Evolutionary conservation across 2,888 invertebrate species (phyloP).

Genomic region (Drosophila maculinotata): DNA sequence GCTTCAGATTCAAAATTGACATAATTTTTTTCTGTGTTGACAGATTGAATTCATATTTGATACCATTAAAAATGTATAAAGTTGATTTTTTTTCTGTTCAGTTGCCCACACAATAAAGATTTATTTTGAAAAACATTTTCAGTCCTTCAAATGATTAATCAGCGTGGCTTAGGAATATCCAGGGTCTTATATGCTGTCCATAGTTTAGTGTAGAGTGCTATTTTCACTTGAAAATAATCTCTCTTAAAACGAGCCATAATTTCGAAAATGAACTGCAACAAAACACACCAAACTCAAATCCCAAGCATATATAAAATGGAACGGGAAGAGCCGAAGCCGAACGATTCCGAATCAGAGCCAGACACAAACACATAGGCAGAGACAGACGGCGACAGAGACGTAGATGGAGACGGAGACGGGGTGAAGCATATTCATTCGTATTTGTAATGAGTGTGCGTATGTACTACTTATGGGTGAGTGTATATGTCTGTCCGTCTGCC

Average conservation of each 20-base stretch:
- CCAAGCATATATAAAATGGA: constrained; percentile 54
- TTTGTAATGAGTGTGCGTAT: constrained; percentile 53
- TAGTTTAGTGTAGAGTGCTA: constrained; percentile 23
- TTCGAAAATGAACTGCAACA: constrained; percentile 48
- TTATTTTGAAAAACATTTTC: too few relatives aligned
- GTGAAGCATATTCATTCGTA: constrained; percentile 37
- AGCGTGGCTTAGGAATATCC: not conserved
- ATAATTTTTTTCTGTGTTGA: too few relatives aligned
- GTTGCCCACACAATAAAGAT: too few relatives aligned
- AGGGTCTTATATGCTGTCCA: constrained; percentile 3
- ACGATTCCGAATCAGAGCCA: constrained; percentile 33
- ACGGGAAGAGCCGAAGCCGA: constrained; percentile 61
- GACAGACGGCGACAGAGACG: constrained; percentile 4
- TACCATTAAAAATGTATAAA: not conserved
- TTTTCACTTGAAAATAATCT: constrained; percentile 57
- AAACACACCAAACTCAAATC: constrained; percentile 38
- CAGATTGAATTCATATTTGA: too few relatives aligned
- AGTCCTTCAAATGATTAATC: not conserved
- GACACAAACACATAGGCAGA: constrained; percentile 20
- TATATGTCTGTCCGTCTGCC: constrained; percentile 10
- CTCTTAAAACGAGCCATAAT: constrained; percentile 52
- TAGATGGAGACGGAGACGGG: constrained; percentile 6
- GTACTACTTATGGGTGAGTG: constrained; percentile 28
- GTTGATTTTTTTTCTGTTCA: not conserved
- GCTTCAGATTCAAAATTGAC: too few relatives aligned